Percentiles rank a stretch among this genome's conserved stretches.
Conservation (phyloP, 2,888 invertebrate genomes). For the Prenolepis imparis region DNA sequence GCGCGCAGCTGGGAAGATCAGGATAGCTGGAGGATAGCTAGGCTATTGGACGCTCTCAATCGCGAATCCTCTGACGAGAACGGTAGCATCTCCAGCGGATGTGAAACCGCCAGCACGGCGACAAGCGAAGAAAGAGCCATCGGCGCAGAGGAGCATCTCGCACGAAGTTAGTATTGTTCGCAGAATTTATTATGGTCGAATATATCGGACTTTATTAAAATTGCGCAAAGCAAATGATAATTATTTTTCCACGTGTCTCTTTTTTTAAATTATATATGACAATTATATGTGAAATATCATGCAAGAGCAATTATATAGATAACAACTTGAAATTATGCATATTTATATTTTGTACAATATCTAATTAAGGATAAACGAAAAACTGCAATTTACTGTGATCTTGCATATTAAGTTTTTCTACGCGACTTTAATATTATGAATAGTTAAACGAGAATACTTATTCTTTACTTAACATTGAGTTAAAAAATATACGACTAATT, state of each 20-base stretch:
- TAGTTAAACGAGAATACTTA: neutral
- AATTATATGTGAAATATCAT: neutral
- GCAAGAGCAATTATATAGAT: neutral
- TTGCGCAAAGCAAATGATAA: neutral
- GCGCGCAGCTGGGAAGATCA: conserved; percentile 84
- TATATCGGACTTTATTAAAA: neutral
- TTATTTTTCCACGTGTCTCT: neutral
- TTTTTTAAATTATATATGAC: neutral
- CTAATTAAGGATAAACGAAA: conserved; percentile 10
- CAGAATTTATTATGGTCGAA: neutral
- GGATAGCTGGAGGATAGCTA: conserved; percentile 83
- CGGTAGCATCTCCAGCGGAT: conserved; percentile 91
- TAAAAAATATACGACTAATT: neutral
- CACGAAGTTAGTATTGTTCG: conserved; percentile 60
- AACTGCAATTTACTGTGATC: neutral
- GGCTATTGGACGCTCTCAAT: conserved; percentile 82
- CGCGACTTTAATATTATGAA: neutral
- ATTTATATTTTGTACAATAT: neutral
- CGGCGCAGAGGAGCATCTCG: conserved; percentile 80
- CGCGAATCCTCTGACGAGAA: conserved; percentile 84
- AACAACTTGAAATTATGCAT: neutral
- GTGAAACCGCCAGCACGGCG: conserved; percentile 92
- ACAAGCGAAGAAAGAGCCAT: conserved; percentile 84
- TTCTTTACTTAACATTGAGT: neutral
- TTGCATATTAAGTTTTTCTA: neutral